Percentiles rank a stretch among this genome's conserved stretches.
Evolutionary conservation across 2,113 vertebrate genomes (phyloP).

Genomic region (Pelusios castaneus): DNA sequence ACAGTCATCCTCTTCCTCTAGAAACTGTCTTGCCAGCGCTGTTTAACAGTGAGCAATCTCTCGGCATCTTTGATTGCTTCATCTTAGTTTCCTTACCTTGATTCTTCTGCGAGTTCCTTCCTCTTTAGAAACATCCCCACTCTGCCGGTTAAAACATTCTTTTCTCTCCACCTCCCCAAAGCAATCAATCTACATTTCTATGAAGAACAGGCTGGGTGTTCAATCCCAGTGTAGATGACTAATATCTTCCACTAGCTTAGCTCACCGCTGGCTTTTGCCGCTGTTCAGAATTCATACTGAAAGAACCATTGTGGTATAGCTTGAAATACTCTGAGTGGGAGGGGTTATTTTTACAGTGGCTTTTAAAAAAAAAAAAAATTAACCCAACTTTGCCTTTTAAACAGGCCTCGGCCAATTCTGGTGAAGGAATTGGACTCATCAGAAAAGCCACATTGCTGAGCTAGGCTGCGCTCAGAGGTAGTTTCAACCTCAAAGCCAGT

Average conservation of each 20-base stretch:
- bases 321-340: fast-evolving
- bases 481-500: not conserved
- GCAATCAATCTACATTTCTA: not conserved
- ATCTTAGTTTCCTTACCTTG: not conserved
- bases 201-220: not conserved
- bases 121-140: not conserved
- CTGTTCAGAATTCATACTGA: fast-evolving
- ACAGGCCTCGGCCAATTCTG: not conserved
- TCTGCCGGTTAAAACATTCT: fast-evolving
- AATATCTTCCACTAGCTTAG: conserved; percentile 13
- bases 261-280: not conserved
- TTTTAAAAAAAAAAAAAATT: too few species aligned
- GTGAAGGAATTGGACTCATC: not conserved
- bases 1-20: not conserved
- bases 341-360: not conserved
- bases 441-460: not conserved
- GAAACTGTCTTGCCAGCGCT: not conserved
- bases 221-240: not conserved
- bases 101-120: not conserved
- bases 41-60: not conserved
- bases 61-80: not conserved
- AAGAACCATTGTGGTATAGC: fast-evolving
- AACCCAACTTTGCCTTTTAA: not conserved
- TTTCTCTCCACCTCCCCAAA: not conserved
- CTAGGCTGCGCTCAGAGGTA: not conserved